These are phyloP conservation scores for Drosophila mayri DNA, from an alignment of 1,140 invertebrate species.

Conservation along the genomic window DNA sequence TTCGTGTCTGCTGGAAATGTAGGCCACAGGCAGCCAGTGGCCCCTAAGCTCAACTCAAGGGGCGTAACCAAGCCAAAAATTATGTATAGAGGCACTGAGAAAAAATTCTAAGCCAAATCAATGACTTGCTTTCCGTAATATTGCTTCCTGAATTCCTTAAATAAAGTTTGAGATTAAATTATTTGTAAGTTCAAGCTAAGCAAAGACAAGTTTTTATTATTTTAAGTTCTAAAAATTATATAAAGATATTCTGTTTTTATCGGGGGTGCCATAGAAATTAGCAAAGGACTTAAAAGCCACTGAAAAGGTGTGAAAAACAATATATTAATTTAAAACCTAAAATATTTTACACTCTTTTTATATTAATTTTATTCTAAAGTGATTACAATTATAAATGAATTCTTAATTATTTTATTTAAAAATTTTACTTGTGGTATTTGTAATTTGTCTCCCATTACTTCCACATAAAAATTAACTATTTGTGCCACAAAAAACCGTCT, in stretches of 20 bases:
- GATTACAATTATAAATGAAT: background rate
- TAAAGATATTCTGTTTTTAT: too few species aligned
- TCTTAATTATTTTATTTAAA: background rate
- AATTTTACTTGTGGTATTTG: background rate
- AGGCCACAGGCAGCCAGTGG: slow-evolving; percentile 48
- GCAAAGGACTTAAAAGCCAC: too few species aligned
- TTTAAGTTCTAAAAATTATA: too few species aligned
- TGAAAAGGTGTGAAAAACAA: too few species aligned
- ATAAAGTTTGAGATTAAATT: background rate
- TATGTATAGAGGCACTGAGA: slow-evolving; percentile 4
- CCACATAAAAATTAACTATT: background rate
- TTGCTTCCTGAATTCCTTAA: background rate
- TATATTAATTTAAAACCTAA: too few species aligned
- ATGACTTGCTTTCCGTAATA: background rate
- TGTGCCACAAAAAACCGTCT: background rate
- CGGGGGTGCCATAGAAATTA: too few species aligned
- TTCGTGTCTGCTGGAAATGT: slow-evolving; percentile 44
- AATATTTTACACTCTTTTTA: background rate
- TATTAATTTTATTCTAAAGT: background rate
- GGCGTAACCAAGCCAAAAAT: slow-evolving; percentile 33
- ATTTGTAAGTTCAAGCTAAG: too few species aligned
- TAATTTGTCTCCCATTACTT: background rate
- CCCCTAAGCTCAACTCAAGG: slow-evolving; percentile 41
- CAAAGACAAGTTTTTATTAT: too few species aligned
- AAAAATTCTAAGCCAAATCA: background rate